phyloP scores from a whole-genome alignment of 1,140 invertebrate species.

The Agraylea sexmaculata region DNA sequence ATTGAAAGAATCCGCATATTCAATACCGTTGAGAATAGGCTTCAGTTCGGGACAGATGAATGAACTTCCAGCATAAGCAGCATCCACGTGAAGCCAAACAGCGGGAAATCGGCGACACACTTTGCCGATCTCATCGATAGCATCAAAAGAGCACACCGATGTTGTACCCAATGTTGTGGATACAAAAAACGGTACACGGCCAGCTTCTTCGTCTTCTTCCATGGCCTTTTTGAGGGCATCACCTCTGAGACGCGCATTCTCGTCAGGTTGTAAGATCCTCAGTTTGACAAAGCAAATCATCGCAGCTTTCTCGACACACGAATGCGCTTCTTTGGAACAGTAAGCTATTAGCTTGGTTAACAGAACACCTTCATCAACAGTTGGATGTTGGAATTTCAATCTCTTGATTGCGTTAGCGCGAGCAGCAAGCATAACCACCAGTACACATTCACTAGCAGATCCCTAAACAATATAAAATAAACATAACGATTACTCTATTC shows the following conservation, averaged over 20 bases:
- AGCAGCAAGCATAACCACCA: conserved; percentile 91
- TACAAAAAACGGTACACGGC: conserved; percentile 94
- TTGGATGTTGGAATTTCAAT: conserved; percentile 79
- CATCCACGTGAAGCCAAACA: conserved; percentile 78
- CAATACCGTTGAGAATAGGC: conserved; percentile 58
- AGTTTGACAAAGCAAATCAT: conserved; percentile 98
- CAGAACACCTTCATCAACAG: conserved; percentile 86
- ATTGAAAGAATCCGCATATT: conserved; percentile 94
- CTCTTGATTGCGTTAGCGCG: conserved; percentile 85
- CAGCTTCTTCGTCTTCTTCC: conserved; percentile 83
- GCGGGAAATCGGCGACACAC: conserved; percentile 69
- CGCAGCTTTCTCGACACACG: conserved; percentile 98
- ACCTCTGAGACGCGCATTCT: conserved; percentile 82
- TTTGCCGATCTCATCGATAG: conserved; percentile 79
- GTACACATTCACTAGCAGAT: conserved; percentile 93
- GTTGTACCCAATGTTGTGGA: conserved; percentile 88
- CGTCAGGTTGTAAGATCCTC: conserved; percentile 91
- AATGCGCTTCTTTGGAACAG: conserved; percentile 90
- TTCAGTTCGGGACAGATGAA: conserved; percentile 93
- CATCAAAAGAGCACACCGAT: conserved; percentile 89
- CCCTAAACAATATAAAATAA: conserved; percentile 64
- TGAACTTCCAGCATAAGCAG: conserved; percentile 87
- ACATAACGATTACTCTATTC: too few species aligned
- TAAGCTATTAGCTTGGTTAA: conserved; percentile 94
- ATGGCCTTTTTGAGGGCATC: conserved; percentile 77